Evolutionary conservation across 1,140 invertebrate genomes (phyloP).

Genomic region (Scaptomyza pallida): DNA sequence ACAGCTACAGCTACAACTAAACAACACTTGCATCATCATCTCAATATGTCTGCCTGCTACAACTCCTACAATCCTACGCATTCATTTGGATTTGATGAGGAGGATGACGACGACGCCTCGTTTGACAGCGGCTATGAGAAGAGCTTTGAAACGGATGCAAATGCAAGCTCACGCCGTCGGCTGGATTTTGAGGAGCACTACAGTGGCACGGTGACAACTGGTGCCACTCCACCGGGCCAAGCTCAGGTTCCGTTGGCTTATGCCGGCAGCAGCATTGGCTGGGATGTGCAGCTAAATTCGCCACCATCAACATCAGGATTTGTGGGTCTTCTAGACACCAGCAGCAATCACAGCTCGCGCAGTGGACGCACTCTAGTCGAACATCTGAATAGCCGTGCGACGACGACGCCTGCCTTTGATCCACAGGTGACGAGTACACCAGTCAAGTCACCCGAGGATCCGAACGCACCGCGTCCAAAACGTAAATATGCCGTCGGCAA

Average conservation of each 20-base stretch:
- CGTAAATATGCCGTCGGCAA: slow-evolving; percentile 88
- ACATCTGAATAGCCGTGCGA: slow-evolving; percentile 72
- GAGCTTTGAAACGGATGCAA: slow-evolving; percentile 85
- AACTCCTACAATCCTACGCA: slow-evolving; percentile 75
- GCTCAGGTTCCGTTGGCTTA: slow-evolving; percentile 26
- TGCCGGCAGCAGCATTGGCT: slow-evolving; percentile 46
- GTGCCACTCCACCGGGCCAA: slow-evolving; percentile 15
- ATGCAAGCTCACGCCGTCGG: slow-evolving; percentile 62
- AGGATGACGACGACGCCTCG: slow-evolving; percentile 87
- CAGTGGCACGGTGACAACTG: slow-evolving; percentile 29
- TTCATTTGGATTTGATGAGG: slow-evolving; percentile 86
- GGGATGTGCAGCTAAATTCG: slow-evolving; percentile 56
- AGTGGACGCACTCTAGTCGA: slow-evolving; percentile 76
- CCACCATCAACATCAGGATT: slow-evolving; percentile 55
- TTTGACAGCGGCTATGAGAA: slow-evolving; percentile 89
- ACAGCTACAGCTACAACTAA: slow-evolving; percentile 7
- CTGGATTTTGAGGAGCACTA: slow-evolving; percentile 66
- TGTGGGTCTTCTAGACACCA: slow-evolving; percentile 68
- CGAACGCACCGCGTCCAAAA: slow-evolving; percentile 85
- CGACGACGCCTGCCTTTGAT: slow-evolving; percentile 43
- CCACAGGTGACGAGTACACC: slow-evolving; percentile 79
- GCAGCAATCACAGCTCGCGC: slow-evolving; percentile 77
- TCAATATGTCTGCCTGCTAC: slow-evolving; percentile 80
- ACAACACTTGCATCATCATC: background rate
- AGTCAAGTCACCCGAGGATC: slow-evolving; percentile 69